Conservation (phyloP, 2,113 vertebrate species). For the Antechinus stuartii region DNA sequence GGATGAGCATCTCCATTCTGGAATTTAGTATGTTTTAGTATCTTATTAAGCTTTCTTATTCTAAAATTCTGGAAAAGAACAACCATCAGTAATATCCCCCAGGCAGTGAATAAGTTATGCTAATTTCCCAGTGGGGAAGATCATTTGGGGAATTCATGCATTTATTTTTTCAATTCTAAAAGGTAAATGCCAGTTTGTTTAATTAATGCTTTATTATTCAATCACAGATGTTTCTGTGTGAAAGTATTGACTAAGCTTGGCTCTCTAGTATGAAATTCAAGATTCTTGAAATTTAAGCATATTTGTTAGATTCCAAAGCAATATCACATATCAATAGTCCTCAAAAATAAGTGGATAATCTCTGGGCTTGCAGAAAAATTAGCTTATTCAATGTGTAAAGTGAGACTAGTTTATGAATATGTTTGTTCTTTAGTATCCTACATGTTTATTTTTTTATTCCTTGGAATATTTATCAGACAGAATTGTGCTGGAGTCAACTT, state of each 20-base stretch:
- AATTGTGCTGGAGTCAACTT: background rate
- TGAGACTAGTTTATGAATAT: conserved; percentile 5
- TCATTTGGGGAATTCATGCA: background rate
- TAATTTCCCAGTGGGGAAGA: background rate
- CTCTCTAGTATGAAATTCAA: background rate
- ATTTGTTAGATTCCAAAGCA: background rate
- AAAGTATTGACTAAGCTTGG: background rate
- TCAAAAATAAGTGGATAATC: conserved; percentile 9
- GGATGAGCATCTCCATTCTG: background rate
- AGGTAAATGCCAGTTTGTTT: conserved; percentile 18
- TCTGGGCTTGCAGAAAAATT: background rate
- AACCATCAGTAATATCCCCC: background rate
- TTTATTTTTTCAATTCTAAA: conserved; percentile 32
- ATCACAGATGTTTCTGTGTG: background rate
- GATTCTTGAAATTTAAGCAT: conserved; percentile 12
- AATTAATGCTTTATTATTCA: conserved; percentile 1
- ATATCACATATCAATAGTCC: background rate
- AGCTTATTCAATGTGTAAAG: background rate
- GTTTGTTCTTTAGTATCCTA: background rate
- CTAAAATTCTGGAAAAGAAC: background rate
- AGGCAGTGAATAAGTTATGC: background rate
- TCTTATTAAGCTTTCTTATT: background rate
- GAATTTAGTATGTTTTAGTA: background rate
- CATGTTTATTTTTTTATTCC: background rate
- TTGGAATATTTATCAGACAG: background rate